These are phyloP conservation scores for Chascanopsetta lugubris DNA, from an alignment of 2,113 vertebrate genomes.

Conservation along the genomic window DNA sequence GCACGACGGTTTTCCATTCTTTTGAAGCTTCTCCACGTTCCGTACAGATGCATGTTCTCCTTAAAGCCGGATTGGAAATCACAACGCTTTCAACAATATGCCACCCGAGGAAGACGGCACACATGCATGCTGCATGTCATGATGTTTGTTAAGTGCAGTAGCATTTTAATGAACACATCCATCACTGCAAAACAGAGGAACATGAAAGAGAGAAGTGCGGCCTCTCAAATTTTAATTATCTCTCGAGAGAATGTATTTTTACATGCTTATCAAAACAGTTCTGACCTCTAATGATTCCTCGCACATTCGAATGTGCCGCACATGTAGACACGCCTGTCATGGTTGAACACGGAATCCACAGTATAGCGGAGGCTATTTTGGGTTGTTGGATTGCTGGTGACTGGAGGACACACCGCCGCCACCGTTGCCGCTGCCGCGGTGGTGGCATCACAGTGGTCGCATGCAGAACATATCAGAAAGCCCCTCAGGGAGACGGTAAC, in stretches of 20 bases:
- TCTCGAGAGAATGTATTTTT: conserved; percentile 69
- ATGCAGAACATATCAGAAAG: conserved; percentile 33
- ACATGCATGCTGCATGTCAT: conserved; percentile 9
- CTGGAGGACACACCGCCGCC: conserved; percentile 35
- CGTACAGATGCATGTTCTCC: conserved; percentile 9
- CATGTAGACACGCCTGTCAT: conserved; percentile 45
- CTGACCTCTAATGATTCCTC: conserved; percentile 45
- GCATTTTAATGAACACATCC: conserved; percentile 73
- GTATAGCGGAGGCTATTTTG: conserved; percentile 49
- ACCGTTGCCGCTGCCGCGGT: no score
- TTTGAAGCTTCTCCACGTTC: conserved; percentile 18
- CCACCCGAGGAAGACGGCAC: conserved; percentile 3
- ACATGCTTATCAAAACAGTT: conserved; percentile 62
- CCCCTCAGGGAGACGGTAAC: conserved; percentile 27
- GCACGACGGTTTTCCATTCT: background rate
- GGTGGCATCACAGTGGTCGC: conserved; percentile 21
- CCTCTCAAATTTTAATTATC: conserved; percentile 75
- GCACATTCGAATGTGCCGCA: conserved; percentile 36
- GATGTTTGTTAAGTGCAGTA: conserved; percentile 54
- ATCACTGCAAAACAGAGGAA: conserved; percentile 53
- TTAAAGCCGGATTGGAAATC: conserved; percentile 37
- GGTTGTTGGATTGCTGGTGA: conserved; percentile 27
- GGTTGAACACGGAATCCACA: conserved; percentile 20
- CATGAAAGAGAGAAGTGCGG: conserved; percentile 53
- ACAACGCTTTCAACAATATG: conserved; percentile 53